phyloP scores from a whole-genome alignment of 2,797 vertebrate genomes.

The Tympanoctomys barrerae region DNA sequence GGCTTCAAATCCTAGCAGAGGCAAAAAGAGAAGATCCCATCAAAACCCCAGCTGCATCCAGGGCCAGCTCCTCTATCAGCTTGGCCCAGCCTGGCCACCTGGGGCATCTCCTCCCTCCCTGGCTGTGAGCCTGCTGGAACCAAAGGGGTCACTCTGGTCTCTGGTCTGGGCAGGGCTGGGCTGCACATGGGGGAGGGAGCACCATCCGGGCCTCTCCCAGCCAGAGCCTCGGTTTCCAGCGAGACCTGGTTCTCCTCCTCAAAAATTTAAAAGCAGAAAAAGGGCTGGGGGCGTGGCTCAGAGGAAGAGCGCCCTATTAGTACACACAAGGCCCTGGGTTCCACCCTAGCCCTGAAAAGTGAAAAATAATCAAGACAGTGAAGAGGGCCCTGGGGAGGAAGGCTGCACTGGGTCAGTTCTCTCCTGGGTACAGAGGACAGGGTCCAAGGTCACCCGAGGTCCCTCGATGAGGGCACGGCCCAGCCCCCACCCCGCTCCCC shows the following conservation, averaged over 20 bases:
- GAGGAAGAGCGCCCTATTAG: too few relatives aligned
- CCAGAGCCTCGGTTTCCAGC: neutral
- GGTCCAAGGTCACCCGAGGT: neutral
- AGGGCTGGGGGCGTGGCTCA: too few relatives aligned
- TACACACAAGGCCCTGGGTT: too few relatives aligned
- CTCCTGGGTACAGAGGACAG: neutral
- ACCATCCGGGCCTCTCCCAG: neutral
- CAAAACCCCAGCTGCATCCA: neutral
- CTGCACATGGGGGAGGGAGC: neutral
- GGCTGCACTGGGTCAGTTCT: neutral
- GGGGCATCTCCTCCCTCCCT: too few relatives aligned
- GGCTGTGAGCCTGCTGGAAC: neutral
- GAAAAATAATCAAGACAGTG: neutral
- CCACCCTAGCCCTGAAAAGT: too few relatives aligned
- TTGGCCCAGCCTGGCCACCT: fast-evolving
- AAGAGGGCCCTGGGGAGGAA: neutral
- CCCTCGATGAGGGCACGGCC: neutral
- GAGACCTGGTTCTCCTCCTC: neutral
- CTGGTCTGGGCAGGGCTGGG: neutral
- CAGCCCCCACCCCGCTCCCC: fast-evolving
- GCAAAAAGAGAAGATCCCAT: neutral
- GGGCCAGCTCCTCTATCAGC: neutral
- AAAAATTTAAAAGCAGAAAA: too few relatives aligned
- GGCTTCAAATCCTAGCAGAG: neutral
- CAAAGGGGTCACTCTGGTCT: neutral